phyloP scores from a whole-genome alignment of 2,888 invertebrate species.

The Ormyrus thymus region DNA sequence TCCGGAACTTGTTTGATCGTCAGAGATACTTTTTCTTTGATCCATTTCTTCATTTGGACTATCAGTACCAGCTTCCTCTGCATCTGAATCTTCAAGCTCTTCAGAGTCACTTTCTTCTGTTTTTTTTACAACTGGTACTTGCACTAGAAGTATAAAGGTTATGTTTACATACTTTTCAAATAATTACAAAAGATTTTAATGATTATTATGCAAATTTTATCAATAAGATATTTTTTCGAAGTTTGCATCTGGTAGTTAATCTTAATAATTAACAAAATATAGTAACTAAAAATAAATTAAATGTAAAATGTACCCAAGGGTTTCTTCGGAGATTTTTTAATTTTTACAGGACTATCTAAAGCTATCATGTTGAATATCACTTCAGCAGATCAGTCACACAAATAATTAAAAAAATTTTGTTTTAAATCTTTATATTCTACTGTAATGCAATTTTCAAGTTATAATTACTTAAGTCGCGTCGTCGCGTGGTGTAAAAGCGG shows the following conservation, averaged over 20 bases:
- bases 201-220: neutral
- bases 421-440: neutral
- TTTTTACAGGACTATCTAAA: constrained; percentile 35
- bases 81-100: constrained; percentile 46
- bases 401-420: neutral
- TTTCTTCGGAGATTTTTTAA: constrained; percentile 44
- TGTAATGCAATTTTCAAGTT: neutral
- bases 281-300: neutral
- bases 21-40: constrained; percentile 17
- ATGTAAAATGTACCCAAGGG: constrained; percentile 28
- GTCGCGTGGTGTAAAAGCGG: neutral
- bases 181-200: neutral
- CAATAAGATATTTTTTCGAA: neutral
- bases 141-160: constrained; percentile 40
- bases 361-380: constrained; percentile 39
- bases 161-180: constrained; percentile 34
- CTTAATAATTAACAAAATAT: neutral
- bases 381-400: neutral
- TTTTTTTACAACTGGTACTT: constrained; percentile 37
- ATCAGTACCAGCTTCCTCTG: constrained; percentile 49
- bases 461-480: neutral
- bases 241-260: neutral
- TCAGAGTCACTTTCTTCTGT: constrained; percentile 33
- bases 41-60: constrained; percentile 53
- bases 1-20: constrained; percentile 46